Evolutionary conservation across 2,113 vertebrate genomes (phyloP), one percentile per base, ranked within the genome.

Genomic region (Acanthochromis polyacanthus): DNA sequence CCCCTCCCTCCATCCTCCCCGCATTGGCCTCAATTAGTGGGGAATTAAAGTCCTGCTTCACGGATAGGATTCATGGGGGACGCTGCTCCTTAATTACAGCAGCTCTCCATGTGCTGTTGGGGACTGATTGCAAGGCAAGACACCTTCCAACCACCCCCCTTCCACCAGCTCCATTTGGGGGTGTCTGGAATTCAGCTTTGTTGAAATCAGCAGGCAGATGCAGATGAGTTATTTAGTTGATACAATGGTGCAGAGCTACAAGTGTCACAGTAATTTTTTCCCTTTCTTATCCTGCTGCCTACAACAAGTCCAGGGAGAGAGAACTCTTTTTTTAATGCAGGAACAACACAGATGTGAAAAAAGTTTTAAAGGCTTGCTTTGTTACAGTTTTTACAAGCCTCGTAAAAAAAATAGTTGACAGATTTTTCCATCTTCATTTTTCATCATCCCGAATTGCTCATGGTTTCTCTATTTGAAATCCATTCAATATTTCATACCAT

Each of bases 21-120:
- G 28, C 52, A 68, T 87, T 92, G 88, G 86, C 90, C 91, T 93
- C 91, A 94, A 94, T 94, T 94, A 95, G 89, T 36, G 73, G 58
- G 84, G 93, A 94, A 93, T 94, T 93, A 92, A 90, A 93, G 92
- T 92, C 91, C 91, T 84, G 75, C 83, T 91, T 87, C 85, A 73
- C 48, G 85, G 82, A 89, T 73, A 64, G 70, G 82, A 91, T 92
- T 84, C 87, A 87, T 78, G 74, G 83, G 91, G 89, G 92, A 89
- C 19, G 53, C 50, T 40, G 81, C 81, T 91, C 80, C 90, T 93
- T 94, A 93, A 94, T 95, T 94, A 94, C 89, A 86, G 85, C 82
- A 74, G 78, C 74, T 81, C 70, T 85, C 80, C 71, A 75, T 43
- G 84, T 93, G 92, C 87, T 94, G 92, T 83, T 77, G 79, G 86